Evolutionary conservation across 92 coral and sea anemone species (phyloP), one percentile per base, ranked within the genome.

Genomic region (Blastomussa wellsi): DNA sequence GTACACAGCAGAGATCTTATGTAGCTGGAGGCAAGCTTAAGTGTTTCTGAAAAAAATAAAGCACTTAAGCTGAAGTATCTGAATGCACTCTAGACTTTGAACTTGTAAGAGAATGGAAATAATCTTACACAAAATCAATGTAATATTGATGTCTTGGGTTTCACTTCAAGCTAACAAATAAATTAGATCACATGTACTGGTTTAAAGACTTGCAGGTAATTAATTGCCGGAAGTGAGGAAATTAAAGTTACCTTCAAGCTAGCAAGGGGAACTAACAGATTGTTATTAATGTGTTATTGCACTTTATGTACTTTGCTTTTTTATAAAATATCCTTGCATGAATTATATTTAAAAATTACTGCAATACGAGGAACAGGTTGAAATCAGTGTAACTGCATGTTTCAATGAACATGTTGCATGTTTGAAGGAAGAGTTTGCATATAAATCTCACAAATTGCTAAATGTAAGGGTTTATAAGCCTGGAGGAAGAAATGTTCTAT

Each of bases 41-140:
- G 53, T 29, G 36, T 57, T 32, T 36, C 85, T 81, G 78, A 41
- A 48, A 41, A 48, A 69, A 70, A 42, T 26, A 81, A 64, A 65
- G 44, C n/a, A 8, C 6, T 20, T 19, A 5, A 70, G 20, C 4
- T 16, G 7, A 38, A 37, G 41, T 35, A 37, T 26, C 37, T 70
- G 75, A 6, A 70, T 19, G n/a, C 44, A 33, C 75, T n/a, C n/a
- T n/a, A 70, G 75, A 70, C 75, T 39, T 36, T 70, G 75, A 8
- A 15, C 44, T n/a, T n/a, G n/a, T n/a, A 20, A 38, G 44, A 7
- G 9, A 0, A 0, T 16, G 26, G 42, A 35, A 24, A 36, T 36
- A 68, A 36, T 68, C 1, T 7, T 41, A 7, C 7, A 17, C n/a
- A 24, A 70, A 26, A 38, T 70, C 44, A 70, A 35, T 14, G 68